Percentiles rank a stretch among this genome's conserved stretches.
Conservation (phyloP, 1,140 invertebrate genomes). For the Chironomus striatipennis region DNA sequence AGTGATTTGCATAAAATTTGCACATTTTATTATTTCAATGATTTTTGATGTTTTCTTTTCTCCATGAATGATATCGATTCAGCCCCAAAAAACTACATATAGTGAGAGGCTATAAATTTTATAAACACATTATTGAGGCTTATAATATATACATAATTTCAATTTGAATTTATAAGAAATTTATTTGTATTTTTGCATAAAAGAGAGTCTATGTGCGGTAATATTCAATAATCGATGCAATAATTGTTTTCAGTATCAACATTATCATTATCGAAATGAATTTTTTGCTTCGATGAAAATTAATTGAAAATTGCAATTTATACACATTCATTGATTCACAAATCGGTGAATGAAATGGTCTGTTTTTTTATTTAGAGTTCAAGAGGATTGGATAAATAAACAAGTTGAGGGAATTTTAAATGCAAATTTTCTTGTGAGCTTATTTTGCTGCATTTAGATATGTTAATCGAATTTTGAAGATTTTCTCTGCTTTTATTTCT, state of each 20-base stretch:
- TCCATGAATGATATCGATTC: too few species aligned
- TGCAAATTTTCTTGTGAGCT: too few species aligned
- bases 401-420: too few species aligned
- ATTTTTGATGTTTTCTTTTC: too few species aligned
- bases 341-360: too few species aligned
- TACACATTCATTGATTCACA: too few species aligned
- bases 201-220: neutral
- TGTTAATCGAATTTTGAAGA: too few species aligned
- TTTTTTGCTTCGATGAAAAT: neutral
- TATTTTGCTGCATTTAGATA: too few species aligned
- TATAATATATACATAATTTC: neutral
- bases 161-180: neutral
- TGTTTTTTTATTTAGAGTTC: too few species aligned
- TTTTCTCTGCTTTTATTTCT: too few species aligned
- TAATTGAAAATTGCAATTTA: conserved; percentile 6
- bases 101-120: neutral
- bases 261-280: neutral
- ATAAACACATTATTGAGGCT: neutral
- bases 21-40: conserved; percentile 15
- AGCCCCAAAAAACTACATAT: neutral
- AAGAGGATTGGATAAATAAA: too few species aligned
- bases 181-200: neutral
- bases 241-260: neutral
- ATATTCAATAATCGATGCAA: neutral
- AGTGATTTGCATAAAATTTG: conserved; percentile 25